Percentiles rank a stretch among this genome's conserved stretches.
These are phyloP conservation scores for Venusia cambrica DNA, from an alignment of 2,888 invertebrate genomes.

Conservation along the genomic window DNA sequence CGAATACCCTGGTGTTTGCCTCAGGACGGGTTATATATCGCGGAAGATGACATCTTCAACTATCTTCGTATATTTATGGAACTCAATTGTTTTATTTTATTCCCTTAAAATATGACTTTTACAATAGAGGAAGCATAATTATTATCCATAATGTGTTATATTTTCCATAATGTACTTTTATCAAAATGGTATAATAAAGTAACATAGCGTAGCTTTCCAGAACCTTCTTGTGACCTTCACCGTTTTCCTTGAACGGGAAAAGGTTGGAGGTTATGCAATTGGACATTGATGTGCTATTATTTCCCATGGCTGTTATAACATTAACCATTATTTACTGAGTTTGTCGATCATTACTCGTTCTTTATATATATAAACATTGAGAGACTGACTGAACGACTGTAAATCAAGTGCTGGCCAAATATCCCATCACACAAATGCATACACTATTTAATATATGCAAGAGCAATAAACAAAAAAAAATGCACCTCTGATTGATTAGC, in stretches of 20 bases:
- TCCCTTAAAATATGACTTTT: too few relatives aligned
- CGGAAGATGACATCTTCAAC: constrained; percentile 74
- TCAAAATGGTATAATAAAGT: constrained; percentile 7
- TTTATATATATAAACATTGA: too few relatives aligned
- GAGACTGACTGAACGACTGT: too few relatives aligned
- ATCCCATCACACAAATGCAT: too few relatives aligned
- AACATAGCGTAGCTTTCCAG: constrained; percentile 16
- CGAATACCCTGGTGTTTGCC: constrained; percentile 62
- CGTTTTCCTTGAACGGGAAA: constrained; percentile 26
- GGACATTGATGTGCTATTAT: constrained; percentile 24
- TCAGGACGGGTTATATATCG: constrained; percentile 71
- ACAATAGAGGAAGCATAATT: too few relatives aligned
- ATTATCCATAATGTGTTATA: too few relatives aligned
- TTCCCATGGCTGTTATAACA: constrained; percentile 13
- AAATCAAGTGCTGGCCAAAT: too few relatives aligned
- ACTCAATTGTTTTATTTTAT: constrained; percentile 38
- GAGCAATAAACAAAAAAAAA: too few relatives aligned
- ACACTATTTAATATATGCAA: too few relatives aligned
- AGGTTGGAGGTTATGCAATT: constrained; percentile 23
- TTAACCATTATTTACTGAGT: constrained; percentile 9
- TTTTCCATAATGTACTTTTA: too few relatives aligned
- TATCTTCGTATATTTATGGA: constrained; percentile 54
- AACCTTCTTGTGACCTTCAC: constrained; percentile 23
- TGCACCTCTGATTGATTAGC: too few relatives aligned
- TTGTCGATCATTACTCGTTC: too few relatives aligned